Percentiles rank a stretch among this genome's conserved stretches.
These are phyloP conservation scores for Acholoe squamosa DNA, from an alignment of 2,888 invertebrate species.

Conservation along the genomic window DNA sequence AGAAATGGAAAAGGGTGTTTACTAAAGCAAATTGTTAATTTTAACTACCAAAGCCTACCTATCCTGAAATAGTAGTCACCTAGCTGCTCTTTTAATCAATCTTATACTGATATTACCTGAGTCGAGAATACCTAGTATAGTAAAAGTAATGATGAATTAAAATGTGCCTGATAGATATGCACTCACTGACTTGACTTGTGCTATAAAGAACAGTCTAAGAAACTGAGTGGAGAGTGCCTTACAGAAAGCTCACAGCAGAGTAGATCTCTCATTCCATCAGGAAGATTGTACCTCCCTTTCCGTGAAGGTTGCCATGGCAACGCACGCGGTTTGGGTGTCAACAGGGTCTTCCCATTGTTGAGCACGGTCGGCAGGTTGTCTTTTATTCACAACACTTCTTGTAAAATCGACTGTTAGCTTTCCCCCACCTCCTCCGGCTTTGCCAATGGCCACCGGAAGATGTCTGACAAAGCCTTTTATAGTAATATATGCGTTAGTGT, in stretches of 20 bases:
- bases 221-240: neutral
- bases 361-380: neutral
- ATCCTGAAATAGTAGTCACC: too few relatives aligned
- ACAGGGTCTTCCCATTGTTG: conserved; percentile 4
- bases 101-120: too few relatives aligned
- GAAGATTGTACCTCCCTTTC: neutral
- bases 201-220: neutral
- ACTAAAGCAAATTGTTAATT: too few relatives aligned
- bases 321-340: conserved; percentile 23
- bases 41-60: too few relatives aligned
- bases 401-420: conserved; percentile 43
- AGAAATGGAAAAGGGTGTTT: too few relatives aligned
- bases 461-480: neutral
- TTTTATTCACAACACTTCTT: conserved; percentile 1
- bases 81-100: too few relatives aligned
- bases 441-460: neutral
- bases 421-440: neutral
- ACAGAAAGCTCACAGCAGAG: neutral
- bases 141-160: too few relatives aligned
- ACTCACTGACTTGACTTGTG: too few relatives aligned
- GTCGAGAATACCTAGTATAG: too few relatives aligned
- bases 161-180: neutral
- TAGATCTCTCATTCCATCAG: conserved; percentile 16
- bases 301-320: conserved; percentile 23
- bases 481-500: neutral